Evolutionary conservation across 2,888 invertebrate species (phyloP).

Genomic region (Pteria penguin): DNA sequence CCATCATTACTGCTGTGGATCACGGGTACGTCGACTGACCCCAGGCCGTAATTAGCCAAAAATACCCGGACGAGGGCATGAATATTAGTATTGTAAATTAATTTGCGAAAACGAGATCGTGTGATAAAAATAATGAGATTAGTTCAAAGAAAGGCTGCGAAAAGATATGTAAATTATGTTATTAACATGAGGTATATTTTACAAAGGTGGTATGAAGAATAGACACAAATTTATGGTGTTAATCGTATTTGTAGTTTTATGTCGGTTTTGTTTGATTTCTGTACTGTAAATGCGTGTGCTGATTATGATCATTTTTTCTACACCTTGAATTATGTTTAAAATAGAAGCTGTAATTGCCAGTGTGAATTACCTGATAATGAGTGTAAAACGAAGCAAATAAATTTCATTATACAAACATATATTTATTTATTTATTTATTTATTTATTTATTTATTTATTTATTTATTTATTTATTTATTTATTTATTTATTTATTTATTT

Average conservation of each 20-base stretch:
- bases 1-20: not conserved
- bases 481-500: no score
- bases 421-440: no score
- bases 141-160: not conserved
- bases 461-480: no score
- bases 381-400: no score
- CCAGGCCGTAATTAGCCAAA: not conserved
- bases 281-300: not conserved
- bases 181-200: not conserved
- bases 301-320: no score
- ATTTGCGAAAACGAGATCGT: not conserved
- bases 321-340: no score
- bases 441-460: no score
- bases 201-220: not conserved
- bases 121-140: not conserved
- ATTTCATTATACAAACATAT: no score
- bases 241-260: not conserved
- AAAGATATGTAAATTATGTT: not conserved
- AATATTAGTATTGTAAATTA: not conserved
- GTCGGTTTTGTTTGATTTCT: not conserved
- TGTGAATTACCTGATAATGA: no score
- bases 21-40: not conserved
- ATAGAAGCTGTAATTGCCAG: no score
- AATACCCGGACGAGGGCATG: not conserved
- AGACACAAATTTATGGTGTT: not conserved